Evolutionary conservation across 1,140 invertebrate genomes (phyloP), one percentile per base, ranked within the genome.

Genomic region (Orussus abietinus): DNA sequence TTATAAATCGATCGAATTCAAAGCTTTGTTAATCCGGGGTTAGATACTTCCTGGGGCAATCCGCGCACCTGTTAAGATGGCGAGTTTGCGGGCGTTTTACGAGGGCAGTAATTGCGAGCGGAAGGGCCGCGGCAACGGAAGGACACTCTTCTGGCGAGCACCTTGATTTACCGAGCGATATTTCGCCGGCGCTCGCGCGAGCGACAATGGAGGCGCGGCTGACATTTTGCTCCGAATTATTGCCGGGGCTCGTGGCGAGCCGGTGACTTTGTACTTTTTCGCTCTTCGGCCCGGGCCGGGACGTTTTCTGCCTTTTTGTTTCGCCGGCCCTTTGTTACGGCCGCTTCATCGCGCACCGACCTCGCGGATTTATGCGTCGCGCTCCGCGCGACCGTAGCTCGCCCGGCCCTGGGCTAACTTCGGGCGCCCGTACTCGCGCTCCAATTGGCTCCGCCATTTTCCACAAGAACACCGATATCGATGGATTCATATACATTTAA

Each of bases 221-320:
- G 51, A 53, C 51, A 42, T 49, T 53, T 53, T 47, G 44, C 50
- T 49, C 50, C 38, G 40, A 50, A 53, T 49, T 53, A 49, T 53
- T 47, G 37, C 37, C 38, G 42, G 38, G n/a, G n/a, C n/a, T n/a
- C n/a, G n/a, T n/a, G n/a, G n/a, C n/a, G n/a, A n/a, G n/a, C n/a
- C n/a, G n/a, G n/a, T n/a, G n/a, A n/a, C n/a, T n/a, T n/a, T n/a
- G n/a, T n/a, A n/a, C n/a, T n/a, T n/a, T n/a, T n/a, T n/a, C n/a
- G n/a, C n/a, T n/a, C n/a, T n/a, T n/a, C n/a, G n/a, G n/a, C n/a
- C n/a, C n/a, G n/a, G n/a, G n/a, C n/a, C n/a, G n/a, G n/a, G n/a
- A n/a, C n/a, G n/a, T n/a, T n/a, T n/a, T n/a, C n/a, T n/a, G n/a
- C n/a, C n/a, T n/a, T n/a, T n/a, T n/a, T n/a, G n/a, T n/a, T n/a